These are phyloP conservation scores for Drosophila funebris DNA, from an alignment of 1,140 invertebrate species.

Conservation along the genomic window DNA sequence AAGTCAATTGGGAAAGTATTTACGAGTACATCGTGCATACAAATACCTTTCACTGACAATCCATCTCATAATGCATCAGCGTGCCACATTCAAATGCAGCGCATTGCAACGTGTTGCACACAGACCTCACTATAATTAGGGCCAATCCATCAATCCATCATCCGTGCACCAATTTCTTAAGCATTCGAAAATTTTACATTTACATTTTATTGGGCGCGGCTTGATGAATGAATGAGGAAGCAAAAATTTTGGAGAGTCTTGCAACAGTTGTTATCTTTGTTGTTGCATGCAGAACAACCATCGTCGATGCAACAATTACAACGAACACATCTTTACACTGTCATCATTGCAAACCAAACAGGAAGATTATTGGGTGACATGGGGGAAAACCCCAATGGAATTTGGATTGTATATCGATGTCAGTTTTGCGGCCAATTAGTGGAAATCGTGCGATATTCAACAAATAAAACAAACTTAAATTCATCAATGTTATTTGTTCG, in stretches of 20 bases:
- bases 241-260: neutral
- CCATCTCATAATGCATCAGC: neutral
- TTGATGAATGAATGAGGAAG: slow-evolving; percentile 33
- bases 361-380: slow-evolving; percentile 4
- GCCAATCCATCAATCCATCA: slow-evolving; percentile 26
- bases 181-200: slow-evolving; percentile 28
- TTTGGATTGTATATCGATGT: slow-evolving; percentile 31
- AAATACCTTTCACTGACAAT: slow-evolving; percentile 28
- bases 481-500: neutral
- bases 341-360: slow-evolving; percentile 1
- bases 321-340: neutral
- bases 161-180: slow-evolving; percentile 27
- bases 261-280: slow-evolving; percentile 7
- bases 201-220: slow-evolving; percentile 26
- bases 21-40: neutral
- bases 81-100: neutral
- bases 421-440: slow-evolving; percentile 34
- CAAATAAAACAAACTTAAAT: slow-evolving; percentile 8
- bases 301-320: neutral
- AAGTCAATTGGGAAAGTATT: slow-evolving; percentile 17
- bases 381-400: neutral
- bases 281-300: slow-evolving; percentile 23
- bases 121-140: slow-evolving; percentile 35
- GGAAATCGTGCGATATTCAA: slow-evolving; percentile 7
- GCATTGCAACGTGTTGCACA: slow-evolving; percentile 22